These are phyloP conservation scores for Metalampra italica DNA, from an alignment of 2,888 invertebrate genomes.

Conservation along the genomic window DNA sequence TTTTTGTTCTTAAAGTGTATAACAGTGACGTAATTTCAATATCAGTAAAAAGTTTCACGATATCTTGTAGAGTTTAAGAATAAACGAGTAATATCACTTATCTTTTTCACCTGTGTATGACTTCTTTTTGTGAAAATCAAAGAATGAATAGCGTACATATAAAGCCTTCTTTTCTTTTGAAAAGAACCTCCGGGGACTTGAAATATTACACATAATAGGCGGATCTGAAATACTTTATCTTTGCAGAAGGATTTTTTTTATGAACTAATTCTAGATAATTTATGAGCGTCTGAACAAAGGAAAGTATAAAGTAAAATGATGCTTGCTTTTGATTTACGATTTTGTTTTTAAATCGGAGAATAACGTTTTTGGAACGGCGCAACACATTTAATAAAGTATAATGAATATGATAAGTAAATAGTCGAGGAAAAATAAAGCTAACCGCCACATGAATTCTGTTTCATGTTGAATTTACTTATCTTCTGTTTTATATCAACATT, in stretches of 20 bases:
- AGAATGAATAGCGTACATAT: not conserved
- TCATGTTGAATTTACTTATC: too few relatives aligned
- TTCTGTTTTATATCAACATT: too few relatives aligned
- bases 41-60: too few relatives aligned
- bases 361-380: too few relatives aligned
- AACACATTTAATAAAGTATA: too few relatives aligned
- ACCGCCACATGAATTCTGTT: too few relatives aligned
- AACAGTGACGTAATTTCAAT: too few relatives aligned
- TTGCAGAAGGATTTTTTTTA: not conserved
- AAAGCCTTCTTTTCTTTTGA: not conserved
- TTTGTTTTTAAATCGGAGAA: not conserved
- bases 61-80: too few relatives aligned
- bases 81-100: not conserved
- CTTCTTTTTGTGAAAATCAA: constrained; percentile 1
- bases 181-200: not conserved
- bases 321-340: not conserved
- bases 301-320: not conserved
- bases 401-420: too few relatives aligned
- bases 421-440: too few relatives aligned
- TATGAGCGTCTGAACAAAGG: constrained; percentile 1
- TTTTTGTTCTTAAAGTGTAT: too few relatives aligned
- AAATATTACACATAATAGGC: constrained; percentile 2
- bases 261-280: constrained; percentile 2
- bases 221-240: not conserved
- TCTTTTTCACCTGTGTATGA: too few relatives aligned